Evolutionary conservation across 2,113 vertebrate genomes (phyloP).

Genomic region (Alosa alosa): DNA sequence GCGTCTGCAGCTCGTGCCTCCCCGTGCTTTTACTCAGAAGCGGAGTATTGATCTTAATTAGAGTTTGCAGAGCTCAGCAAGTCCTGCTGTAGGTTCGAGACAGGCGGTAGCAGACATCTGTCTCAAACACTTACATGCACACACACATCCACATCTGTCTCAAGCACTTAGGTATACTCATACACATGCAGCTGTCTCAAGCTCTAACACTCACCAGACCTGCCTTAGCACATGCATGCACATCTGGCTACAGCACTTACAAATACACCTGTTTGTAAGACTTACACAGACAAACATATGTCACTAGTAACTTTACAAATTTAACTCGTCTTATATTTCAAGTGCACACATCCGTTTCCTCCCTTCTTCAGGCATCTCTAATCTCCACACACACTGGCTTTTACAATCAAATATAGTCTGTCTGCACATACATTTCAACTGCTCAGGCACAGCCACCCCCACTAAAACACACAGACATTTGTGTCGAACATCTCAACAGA

Average conservation of each 20-base stretch:
- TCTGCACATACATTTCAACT: too few relatives aligned
- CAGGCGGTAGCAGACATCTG: conserved; percentile 71
- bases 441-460: not conserved
- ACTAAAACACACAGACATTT: not conserved
- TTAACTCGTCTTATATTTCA: not conserved
- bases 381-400: not conserved
- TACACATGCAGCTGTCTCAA: not conserved
- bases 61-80: conserved; percentile 78
- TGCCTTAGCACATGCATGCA: not conserved
- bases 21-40: conserved; percentile 72
- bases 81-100: conserved; percentile 68
- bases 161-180: not conserved
- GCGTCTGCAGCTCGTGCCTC: conserved; percentile 50
- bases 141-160: not conserved
- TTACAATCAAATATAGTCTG: not conserved
- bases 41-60: conserved; percentile 85
- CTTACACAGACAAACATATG: not conserved
- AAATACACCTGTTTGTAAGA: not conserved
- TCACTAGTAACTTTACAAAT: not conserved
- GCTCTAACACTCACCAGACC: not conserved
- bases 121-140: conserved; percentile 71
- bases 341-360: not conserved
- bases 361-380: not conserved
- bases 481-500: not conserved
- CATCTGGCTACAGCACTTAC: not conserved